Base-by-base conservation (phyloP, 2,797 vertebrate species). In the Yasuhikotakia modesta region DNA sequence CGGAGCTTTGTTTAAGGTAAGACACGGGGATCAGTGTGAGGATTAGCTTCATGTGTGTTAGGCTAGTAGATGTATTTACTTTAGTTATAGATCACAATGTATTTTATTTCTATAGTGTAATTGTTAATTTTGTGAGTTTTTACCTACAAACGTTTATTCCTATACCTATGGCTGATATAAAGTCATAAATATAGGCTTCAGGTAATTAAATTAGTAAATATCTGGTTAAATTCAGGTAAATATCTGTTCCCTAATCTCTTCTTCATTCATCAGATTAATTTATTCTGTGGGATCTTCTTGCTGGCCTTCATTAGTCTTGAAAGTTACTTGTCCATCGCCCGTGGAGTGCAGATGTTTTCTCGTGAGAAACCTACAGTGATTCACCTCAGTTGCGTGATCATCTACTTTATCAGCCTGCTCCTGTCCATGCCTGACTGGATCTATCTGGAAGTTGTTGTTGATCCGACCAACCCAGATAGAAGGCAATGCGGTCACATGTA, bases 281-380 rank as follows among this genome's bases (percentile, higher is more conserved):
- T 98, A 89, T 96, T 96, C 91, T 96, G 95, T 89, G 95, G 95
- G 5, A 96, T 96, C 89, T 94, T 98, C 68, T 92, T 98, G 52
- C 90, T 99, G 87, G 94, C 93, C 32, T 96, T 95, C 88, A 96
- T 98, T 0, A 96, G 96, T 0, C 89, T 97, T 58, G 96, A 98
- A 78, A 94, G 95, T 57, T 99, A 97, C 91, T 81, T 95, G 84
- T 96, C 95, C 79, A 95, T 97, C 0, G 94, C 98, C 72, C 94
- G 95, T 0, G 95, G 96, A 0, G 92, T 96, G 35, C 95, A 95
- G 43, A 94, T 96, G 90, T 97, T 96, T 89, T 95, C 94, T 71
- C 94, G 91, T 53, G 94, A 88, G 57, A 94, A 93, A n/a, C 90
- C 92, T 67, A 88, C 87, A 80, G 86, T 91, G 5, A 88, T 96